These are phyloP conservation scores for Eilema griseolum DNA, from an alignment of 2,888 invertebrate species.

Conservation along the genomic window DNA sequence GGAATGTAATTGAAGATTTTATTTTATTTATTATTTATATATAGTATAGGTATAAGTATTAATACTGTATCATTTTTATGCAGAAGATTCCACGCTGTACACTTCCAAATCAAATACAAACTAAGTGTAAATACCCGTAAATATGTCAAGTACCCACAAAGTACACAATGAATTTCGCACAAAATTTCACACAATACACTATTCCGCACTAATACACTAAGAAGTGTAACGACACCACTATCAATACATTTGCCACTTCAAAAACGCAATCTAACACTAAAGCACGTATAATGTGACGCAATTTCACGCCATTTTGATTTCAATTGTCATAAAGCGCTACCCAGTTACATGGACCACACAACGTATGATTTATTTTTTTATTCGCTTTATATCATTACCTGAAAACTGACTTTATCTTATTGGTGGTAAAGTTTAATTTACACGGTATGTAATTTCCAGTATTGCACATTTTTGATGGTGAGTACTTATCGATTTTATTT, in stretches of 20 bases:
- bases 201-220: constrained; percentile 64
- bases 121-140: constrained; percentile 7
- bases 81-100: background rate
- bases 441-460: constrained; percentile 20
- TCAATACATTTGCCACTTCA: constrained; percentile 70
- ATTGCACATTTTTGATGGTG: constrained; percentile 54
- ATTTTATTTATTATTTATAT: background rate
- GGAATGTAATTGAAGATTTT: background rate
- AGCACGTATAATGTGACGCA: constrained; percentile 72
- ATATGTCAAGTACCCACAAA: constrained; percentile 16
- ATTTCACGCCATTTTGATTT: constrained; percentile 80
- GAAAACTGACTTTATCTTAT: constrained; percentile 21
- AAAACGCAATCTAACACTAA: constrained; percentile 57
- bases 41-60: background rate
- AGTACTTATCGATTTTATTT: constrained; percentile 46
- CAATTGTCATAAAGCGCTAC: constrained; percentile 69
- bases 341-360: constrained; percentile 79
- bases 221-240: constrained; percentile 63
- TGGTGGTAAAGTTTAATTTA: background rate
- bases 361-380: constrained; percentile 37
- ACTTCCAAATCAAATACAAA: constrained; percentile 1
- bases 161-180: constrained; percentile 21
- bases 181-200: constrained; percentile 32
- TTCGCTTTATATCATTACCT: background rate
- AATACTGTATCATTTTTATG: background rate